These are phyloP conservation scores for Scyliorhinus canicula DNA, from an alignment of 2,797 vertebrate species.

Conservation along the genomic window DNA sequence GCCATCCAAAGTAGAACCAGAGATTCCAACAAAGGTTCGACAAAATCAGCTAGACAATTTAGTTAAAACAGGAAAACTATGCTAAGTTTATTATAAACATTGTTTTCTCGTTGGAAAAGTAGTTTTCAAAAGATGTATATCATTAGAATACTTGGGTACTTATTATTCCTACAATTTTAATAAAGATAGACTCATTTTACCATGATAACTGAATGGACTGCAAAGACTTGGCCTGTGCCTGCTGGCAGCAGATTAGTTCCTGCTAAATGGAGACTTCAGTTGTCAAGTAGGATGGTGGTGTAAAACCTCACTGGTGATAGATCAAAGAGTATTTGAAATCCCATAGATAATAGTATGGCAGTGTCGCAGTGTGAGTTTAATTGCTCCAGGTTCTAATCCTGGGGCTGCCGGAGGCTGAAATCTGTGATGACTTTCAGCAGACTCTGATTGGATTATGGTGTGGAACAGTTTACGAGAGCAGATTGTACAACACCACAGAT, in stretches of 20 bases:
- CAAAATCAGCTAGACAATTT: neutral
- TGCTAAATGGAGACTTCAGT: constrained; percentile 38
- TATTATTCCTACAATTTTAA: neutral
- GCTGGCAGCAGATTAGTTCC: constrained; percentile 32
- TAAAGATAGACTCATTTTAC: neutral
- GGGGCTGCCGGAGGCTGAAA: neutral
- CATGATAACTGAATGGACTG: neutral
- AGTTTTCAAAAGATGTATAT: neutral
- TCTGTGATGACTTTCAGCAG: constrained; percentile 26
- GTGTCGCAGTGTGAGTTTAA: constrained; percentile 3
- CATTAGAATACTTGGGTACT: neutral
- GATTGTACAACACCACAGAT: neutral
- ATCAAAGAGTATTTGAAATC: constrained; percentile 36
- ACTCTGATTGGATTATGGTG: neutral
- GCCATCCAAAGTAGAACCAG: no score
- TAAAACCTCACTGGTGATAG: constrained; percentile 37
- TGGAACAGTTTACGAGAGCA: neutral
- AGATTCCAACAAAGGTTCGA: no score
- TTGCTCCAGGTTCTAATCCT: constrained; percentile 28
- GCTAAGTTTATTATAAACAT: neutral
- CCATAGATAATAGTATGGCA: constrained; percentile 17
- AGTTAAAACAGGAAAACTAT: neutral
- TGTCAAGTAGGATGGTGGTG: constrained; percentile 29
- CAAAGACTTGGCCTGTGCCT: neutral
- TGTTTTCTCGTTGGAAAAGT: neutral